Base-by-base conservation (phyloP, 1,140 invertebrate species). In the Cydia strobilella region DNA sequence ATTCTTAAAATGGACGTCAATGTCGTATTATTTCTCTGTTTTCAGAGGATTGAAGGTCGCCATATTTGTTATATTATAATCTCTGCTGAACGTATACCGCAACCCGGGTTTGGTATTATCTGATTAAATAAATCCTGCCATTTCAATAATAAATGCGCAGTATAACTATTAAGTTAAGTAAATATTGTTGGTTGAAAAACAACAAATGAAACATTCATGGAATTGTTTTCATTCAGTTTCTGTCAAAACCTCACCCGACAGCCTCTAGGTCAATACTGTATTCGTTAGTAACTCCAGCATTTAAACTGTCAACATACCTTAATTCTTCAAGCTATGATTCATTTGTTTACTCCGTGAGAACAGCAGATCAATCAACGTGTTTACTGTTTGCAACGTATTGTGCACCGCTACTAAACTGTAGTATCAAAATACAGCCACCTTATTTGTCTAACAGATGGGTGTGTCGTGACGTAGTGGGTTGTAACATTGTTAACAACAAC, bases 401-500 rank as follows among this genome's bases (percentile, higher is more conserved):
- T 69, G 31, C 15, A 69, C 65, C 74, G 65, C 71, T 25, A 39
- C 45, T 72, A 51, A 45, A 73, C 27, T 59, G 72, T 63, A n/a
- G 81, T 78, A 79, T 74, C 77, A 75, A 76, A 76, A 78, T 79
- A 75, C 79, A 76, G 79, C 71, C 63, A 74, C 84, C 85, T 85
- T 89, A 89, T 91, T 90, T 80, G 86, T 85, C 81, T 84, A 90
- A 75, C 23, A 74, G 84, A 90, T 89, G 89, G 90, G 90, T 92
- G 90, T 92, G 90, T 90, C 89, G 71, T 91, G 89, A 92, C 89
- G 90, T 88, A 81, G 80, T 85, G 20, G 65, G 81, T 90, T 88
- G n/a, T n/a, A n/a, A n/a, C n/a, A n/a, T n/a, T n/a, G n/a, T n/a
- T n/a, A n/a, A n/a, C n/a, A n/a, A n/a, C n/a, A 87, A 86, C 84